These are phyloP conservation scores for Arnoldichthys spilopterus DNA, from an alignment of 2,797 vertebrate species.

Conservation along the genomic window DNA sequence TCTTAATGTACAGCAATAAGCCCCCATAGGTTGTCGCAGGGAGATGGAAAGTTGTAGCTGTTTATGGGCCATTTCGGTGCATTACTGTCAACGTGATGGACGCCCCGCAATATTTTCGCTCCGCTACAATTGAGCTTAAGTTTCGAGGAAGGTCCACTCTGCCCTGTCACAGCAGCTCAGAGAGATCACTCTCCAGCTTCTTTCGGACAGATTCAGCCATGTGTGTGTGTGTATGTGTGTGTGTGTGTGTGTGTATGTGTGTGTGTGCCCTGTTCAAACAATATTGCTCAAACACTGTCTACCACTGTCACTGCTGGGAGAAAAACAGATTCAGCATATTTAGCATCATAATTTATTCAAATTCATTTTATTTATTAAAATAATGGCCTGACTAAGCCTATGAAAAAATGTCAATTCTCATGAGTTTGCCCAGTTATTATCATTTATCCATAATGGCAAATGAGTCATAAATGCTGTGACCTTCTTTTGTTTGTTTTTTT, in stretches of 20 bases:
- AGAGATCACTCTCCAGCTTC: constrained; percentile 45
- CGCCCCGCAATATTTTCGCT: constrained; percentile 72
- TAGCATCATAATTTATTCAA: background rate
- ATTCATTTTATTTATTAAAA: background rate
- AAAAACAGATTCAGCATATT: background rate
- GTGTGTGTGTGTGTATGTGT: background rate
- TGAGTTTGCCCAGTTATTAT: no score
- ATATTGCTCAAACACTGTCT: constrained; percentile 13
- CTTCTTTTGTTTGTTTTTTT: no score
- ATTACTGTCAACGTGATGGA: constrained; percentile 86
- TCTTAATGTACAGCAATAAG: constrained; percentile 83
- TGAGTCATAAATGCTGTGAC: background rate
- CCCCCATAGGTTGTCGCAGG: constrained; percentile 74
- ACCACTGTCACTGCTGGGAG: background rate
- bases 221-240: background rate
- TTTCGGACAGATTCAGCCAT: constrained; percentile 32
- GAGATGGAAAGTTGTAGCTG: constrained; percentile 80
- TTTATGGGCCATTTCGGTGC: constrained; percentile 82
- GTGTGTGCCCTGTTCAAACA: background rate
- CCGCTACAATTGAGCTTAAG: constrained; percentile 68
- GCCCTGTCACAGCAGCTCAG: constrained; percentile 42
- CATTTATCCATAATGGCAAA: background rate
- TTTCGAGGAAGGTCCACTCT: constrained; percentile 66
- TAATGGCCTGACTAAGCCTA: background rate
- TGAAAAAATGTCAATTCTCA: no score